These are phyloP conservation scores for Globia sparganii DNA, from an alignment of 2,888 invertebrate species.

Conservation along the genomic window DNA sequence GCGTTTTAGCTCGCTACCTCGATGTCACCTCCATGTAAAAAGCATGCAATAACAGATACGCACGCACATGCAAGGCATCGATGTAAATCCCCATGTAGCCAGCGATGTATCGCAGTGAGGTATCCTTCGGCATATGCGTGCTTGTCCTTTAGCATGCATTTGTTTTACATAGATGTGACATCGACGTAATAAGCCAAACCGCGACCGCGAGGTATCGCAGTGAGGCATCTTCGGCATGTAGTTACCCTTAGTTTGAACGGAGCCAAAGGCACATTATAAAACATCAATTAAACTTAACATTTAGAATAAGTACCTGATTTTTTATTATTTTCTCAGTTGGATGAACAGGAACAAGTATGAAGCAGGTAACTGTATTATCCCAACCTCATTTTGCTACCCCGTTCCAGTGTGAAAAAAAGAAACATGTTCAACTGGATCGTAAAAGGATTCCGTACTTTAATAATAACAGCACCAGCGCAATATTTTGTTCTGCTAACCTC, in stretches of 20 bases:
- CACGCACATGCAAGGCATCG: too few species aligned
- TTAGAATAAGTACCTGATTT: too few species aligned
- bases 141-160: background rate
- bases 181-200: background rate
- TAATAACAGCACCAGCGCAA: background rate
- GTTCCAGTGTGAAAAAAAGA: background rate
- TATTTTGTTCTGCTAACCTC: too few species aligned
- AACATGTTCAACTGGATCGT: too few species aligned
- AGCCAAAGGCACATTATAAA: background rate
- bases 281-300: background rate
- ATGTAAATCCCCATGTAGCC: too few species aligned
- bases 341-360: background rate
- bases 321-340: constrained; percentile 12
- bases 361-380: constrained; percentile 14
- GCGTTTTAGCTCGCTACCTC: too few species aligned
- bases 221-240: background rate
- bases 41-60: too few species aligned
- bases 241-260: background rate
- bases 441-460: constrained; percentile 8
- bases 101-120: too few species aligned
- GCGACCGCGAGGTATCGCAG: background rate
- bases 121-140: too few species aligned
- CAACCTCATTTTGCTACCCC: constrained; percentile 5
- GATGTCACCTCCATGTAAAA: too few species aligned
- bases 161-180: background rate